phyloP scores from a whole-genome alignment of 2,113 vertebrate genomes.

The Dolichallabes microphthalmus region DNA sequence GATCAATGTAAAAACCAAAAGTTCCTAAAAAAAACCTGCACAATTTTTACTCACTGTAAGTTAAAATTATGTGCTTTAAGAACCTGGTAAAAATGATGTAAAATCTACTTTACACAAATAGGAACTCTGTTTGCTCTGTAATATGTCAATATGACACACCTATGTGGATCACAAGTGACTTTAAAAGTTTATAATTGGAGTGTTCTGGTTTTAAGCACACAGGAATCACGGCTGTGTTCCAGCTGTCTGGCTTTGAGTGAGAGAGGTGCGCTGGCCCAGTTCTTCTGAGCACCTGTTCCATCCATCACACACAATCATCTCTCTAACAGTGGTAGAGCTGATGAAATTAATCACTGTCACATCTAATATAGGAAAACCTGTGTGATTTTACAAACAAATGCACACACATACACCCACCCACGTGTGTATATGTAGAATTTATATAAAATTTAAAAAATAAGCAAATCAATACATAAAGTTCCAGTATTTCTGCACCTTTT shows the following conservation, averaged over 20 bases:
- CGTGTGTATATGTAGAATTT: not conserved
- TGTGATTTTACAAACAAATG: not conserved
- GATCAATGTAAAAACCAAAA: not conserved
- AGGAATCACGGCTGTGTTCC: not conserved
- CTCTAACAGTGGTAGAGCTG: not conserved
- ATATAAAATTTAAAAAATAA: not conserved
- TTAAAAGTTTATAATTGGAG: not conserved
- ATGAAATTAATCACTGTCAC: slow-evolving; percentile 36
- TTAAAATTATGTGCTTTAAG: not conserved
- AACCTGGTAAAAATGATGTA: not conserved
- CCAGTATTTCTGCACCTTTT: not conserved
- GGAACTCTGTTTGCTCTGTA: not conserved
- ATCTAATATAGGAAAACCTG: not conserved
- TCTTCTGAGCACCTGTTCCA: slow-evolving; percentile 14
- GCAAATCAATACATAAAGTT: not conserved
- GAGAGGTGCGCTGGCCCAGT: slow-evolving; percentile 33
- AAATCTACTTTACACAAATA: not conserved
- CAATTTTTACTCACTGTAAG: not conserved
- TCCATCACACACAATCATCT: not conserved
- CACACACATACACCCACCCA: slow-evolving; percentile 24
- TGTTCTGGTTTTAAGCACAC: not conserved
- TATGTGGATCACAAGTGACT: not conserved
- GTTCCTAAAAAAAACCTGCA: not conserved
- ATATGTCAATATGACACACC: not conserved
- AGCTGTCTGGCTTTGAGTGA: not conserved